phyloP scores from a whole-genome alignment of 1,140 invertebrate species.

The Bombus waltoni region DNA sequence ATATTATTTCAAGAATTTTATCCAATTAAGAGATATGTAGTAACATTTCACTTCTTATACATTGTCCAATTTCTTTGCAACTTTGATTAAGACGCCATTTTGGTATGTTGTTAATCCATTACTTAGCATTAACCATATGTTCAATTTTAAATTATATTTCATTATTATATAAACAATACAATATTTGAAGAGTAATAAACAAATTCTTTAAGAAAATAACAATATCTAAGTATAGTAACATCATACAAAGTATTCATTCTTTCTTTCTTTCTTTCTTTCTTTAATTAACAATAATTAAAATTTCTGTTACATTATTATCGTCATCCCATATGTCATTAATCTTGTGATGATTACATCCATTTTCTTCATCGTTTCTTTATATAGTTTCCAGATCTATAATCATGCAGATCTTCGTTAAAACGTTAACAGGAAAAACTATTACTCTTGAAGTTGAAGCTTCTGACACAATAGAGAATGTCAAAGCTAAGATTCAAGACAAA shows the following conservation, averaged over 20 bases:
- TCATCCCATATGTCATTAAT: neutral
- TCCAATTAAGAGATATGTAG: neutral
- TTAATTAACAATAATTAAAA: neutral
- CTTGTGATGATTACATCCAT: neutral
- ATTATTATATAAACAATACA: neutral
- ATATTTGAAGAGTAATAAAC: neutral
- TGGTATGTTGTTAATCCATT: neutral
- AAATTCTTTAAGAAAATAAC: neutral
- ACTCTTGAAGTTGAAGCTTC: too few species aligned
- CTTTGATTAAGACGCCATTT: neutral
- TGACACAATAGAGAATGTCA: too few species aligned
- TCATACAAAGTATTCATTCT: neutral
- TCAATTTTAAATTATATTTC: neutral
- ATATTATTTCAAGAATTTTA: neutral
- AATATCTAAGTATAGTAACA: neutral
- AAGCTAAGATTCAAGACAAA: too few species aligned
- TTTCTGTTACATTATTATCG: neutral
- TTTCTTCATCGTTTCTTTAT: neutral
- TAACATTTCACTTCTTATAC: neutral
- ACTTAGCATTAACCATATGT: neutral
- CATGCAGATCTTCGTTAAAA: constrained; percentile 14
- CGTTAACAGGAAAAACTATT: neutral
- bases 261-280: neutral
- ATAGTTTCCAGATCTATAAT: constrained; percentile 4
- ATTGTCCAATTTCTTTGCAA: neutral